Percentiles rank a stretch among this genome's conserved stretches.
phyloP scores from a whole-genome alignment of 2,888 invertebrate genomes.

The Ellobium chinense region DNA sequence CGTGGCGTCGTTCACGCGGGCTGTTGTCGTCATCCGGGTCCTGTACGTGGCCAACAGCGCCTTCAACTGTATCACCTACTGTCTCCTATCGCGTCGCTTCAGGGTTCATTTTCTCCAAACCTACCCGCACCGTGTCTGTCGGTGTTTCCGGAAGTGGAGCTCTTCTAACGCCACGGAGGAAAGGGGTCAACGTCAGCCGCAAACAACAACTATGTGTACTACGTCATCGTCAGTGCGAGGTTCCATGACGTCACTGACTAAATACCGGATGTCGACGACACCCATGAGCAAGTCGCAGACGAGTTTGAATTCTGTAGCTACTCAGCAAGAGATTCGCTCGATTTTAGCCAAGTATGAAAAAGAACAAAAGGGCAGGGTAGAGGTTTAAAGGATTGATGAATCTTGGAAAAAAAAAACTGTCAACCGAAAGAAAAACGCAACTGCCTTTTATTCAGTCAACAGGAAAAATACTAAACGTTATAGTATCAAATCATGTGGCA shows the following conservation, averaged over 20 bases:
- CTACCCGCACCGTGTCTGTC: not conserved
- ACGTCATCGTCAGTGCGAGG: conserved; percentile 2
- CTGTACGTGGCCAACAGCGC: conserved; percentile 38
- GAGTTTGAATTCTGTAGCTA: not conserved
- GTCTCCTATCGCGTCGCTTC: conserved; percentile 25
- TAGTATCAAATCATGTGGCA: no score
- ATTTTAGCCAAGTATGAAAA: no score
- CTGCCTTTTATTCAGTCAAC: no score
- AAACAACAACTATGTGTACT: not conserved
- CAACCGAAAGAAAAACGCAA: no score
- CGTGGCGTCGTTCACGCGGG: conserved; percentile 8
- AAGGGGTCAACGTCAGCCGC: not conserved
- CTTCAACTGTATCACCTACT: conserved; percentile 28
- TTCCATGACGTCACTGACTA: not conserved
- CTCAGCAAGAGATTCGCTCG: no score
- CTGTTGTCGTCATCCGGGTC: conserved; percentile 10
- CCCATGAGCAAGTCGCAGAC: not conserved
- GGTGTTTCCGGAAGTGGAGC: not conserved
- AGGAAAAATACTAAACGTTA: no score
- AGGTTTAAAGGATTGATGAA: no score
- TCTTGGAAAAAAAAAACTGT: no score
- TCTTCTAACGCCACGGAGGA: not conserved
- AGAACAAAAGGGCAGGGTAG: no score
- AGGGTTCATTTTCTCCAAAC: conserved; percentile 5
- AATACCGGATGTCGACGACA: not conserved